phyloP scores from a whole-genome alignment of 2,888 invertebrate genomes.

The Copidosoma aretas region DNA sequence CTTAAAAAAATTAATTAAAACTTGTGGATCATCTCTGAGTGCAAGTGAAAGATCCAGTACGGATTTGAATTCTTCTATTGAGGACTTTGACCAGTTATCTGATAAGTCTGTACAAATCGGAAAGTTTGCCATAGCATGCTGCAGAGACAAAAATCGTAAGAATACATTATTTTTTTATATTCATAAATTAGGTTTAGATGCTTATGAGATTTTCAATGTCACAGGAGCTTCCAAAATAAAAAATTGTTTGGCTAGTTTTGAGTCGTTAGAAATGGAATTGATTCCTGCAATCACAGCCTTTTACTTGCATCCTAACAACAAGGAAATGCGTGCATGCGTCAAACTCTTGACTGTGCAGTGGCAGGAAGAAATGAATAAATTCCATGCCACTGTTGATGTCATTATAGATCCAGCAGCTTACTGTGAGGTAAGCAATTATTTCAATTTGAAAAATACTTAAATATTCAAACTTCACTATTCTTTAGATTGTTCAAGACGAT shows the following conservation, averaged over 20 bases:
- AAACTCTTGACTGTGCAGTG: conserved; percentile 68
- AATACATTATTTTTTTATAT: not conserved
- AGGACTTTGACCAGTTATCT: conserved; percentile 72
- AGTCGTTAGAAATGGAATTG: conserved; percentile 72
- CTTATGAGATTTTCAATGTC: conserved; percentile 3
- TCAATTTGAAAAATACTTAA: conserved; percentile 1
- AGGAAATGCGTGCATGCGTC: conserved; percentile 63
- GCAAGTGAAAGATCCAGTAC: conserved; percentile 50
- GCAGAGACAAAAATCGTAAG: conserved; percentile 61
- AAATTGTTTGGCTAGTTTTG: conserved; percentile 72
- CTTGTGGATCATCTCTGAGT: conserved; percentile 55
- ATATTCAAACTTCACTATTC: not conserved
- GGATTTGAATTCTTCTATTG: conserved; percentile 66
- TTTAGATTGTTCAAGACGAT: conserved; percentile 57
- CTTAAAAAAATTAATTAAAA: conserved; percentile 57
- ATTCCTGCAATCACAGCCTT: conserved; percentile 68
- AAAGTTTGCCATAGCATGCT: conserved; percentile 73
- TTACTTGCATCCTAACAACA: conserved; percentile 64
- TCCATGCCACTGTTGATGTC: conserved; percentile 69
- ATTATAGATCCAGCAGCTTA: conserved; percentile 76
- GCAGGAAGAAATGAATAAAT: conserved; percentile 67
- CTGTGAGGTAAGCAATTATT: conserved; percentile 65
- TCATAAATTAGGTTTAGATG: not conserved
- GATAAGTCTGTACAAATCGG: conserved; percentile 75
- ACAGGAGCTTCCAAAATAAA: conserved; percentile 69